phyloP scores from a whole-genome alignment of 1,140 invertebrate species.

The Leptinotarsa defecta region DNA sequence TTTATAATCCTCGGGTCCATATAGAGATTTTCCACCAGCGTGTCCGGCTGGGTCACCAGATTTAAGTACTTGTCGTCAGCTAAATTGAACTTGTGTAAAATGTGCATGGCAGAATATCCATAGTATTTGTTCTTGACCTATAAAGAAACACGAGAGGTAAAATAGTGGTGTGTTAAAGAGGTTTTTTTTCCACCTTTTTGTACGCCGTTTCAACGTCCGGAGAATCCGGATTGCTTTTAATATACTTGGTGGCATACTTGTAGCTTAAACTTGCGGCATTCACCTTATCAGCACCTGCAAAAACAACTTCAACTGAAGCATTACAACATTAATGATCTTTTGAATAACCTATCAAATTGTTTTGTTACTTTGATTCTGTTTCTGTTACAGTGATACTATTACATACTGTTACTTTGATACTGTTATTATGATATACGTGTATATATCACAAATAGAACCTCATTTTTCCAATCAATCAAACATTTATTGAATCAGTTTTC shows the following conservation, averaged over 20 bases:
- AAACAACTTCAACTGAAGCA: neutral
- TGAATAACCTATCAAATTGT: neutral
- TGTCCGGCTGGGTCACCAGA: conserved; percentile 37
- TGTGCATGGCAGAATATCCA: conserved; percentile 43
- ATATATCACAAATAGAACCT: neutral
- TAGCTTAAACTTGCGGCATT: conserved; percentile 44
- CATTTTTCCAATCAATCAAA: neutral
- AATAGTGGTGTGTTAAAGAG: neutral
- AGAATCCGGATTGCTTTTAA: conserved; percentile 17
- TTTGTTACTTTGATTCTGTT: too few species aligned
- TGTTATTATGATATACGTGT: too few species aligned
- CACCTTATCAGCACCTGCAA: conserved; percentile 49
- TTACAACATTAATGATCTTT: too few species aligned
- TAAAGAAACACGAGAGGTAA: conserved; percentile 30
- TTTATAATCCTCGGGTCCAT: conserved; percentile 44
- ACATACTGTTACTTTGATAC: too few species aligned
- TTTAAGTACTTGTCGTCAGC: conserved; percentile 41
- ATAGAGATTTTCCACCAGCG: conserved; percentile 47
- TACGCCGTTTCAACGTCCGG: conserved; percentile 37
- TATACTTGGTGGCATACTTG: conserved; percentile 46
- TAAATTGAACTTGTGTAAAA: conserved; percentile 45
- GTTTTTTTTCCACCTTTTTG: conserved; percentile 23
- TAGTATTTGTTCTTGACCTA: conserved; percentile 45
- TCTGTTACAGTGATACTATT: too few species aligned
- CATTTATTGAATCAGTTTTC: too few species aligned